Conservation (phyloP, 2,888 invertebrate species). For the Mythimna albipuncta region DNA sequence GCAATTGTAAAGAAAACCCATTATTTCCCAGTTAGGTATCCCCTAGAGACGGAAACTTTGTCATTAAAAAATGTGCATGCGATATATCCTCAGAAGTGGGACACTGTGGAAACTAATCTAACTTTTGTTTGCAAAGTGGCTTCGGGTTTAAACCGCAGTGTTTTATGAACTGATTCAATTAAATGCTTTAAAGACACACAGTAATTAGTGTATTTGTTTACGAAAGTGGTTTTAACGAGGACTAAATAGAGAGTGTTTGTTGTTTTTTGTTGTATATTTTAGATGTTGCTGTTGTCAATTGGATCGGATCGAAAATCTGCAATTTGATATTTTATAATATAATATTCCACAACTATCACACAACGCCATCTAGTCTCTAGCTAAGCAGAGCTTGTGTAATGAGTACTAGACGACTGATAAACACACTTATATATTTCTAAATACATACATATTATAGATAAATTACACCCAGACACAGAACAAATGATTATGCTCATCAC, state of each 20-base stretch:
- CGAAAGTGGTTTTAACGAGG: background rate
- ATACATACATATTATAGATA: no score
- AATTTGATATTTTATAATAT: no score
- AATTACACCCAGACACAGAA: no score
- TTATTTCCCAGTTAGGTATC: slow-evolving; percentile 49
- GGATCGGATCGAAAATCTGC: background rate
- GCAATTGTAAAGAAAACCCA: slow-evolving; percentile 57
- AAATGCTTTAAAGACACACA: slow-evolving; percentile 60
- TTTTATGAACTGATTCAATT: slow-evolving; percentile 75
- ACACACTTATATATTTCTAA: no score
- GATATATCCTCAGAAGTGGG: slow-evolving; percentile 53
- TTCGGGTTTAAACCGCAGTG: slow-evolving; percentile 52
- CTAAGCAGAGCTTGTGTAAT: no score
- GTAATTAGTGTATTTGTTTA: slow-evolving; percentile 42
- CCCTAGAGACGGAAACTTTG: slow-evolving; percentile 55
- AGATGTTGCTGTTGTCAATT: background rate
- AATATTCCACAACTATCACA: no score
- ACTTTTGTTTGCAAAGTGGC: slow-evolving; percentile 77
- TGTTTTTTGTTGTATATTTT: background rate
- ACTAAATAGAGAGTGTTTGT: slow-evolving; percentile 1
- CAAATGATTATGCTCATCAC: no score
- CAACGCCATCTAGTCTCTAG: no score
- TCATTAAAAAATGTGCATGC: slow-evolving; percentile 63
- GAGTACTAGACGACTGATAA: no score
- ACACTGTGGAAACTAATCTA: slow-evolving; percentile 75